A percentile compares a stretch with the other conserved stretches of the same genome.
These are phyloP conservation scores for Batillaria attramentaria DNA, from an alignment of 1,140 invertebrate species.

Conservation along the genomic window DNA sequence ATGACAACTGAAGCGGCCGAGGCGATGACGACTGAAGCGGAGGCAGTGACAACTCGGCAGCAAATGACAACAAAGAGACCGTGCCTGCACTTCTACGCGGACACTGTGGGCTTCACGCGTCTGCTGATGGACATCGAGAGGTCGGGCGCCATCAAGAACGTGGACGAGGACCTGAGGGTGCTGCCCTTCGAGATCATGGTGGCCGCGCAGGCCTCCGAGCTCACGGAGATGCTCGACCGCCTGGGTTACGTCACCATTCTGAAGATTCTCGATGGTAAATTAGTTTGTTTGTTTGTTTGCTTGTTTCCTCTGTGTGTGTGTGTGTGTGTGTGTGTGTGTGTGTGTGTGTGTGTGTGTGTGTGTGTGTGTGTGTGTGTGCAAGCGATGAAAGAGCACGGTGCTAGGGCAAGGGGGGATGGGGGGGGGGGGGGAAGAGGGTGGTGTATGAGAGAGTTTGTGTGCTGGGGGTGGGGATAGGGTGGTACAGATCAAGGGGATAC, in stretches of 20 bases:
- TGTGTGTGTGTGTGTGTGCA: not conserved
- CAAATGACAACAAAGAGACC: too few species aligned
- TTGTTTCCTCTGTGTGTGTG: not conserved
- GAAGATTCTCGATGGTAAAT: not conserved
- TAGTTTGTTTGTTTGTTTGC: not conserved
- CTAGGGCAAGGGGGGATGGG: not conserved
- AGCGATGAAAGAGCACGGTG: not conserved
- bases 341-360: not conserved
- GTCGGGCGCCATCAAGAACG: not conserved
- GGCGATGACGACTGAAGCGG: too few species aligned
- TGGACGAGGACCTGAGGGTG: not conserved
- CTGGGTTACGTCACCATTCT: not conserved
- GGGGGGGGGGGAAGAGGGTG: not conserved
- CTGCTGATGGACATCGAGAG: not conserved
- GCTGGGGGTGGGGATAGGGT: not conserved
- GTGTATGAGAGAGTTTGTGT: not conserved
- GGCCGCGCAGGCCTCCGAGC: not conserved
- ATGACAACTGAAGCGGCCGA: too few species aligned
- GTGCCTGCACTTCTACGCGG: not conserved
- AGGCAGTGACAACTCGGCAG: too few species aligned
- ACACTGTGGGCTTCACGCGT: constrained; percentile 6
- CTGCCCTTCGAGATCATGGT: constrained; percentile 5
- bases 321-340: not conserved
- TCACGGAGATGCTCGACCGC: not conserved
- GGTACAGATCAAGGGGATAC: not conserved